phyloP scores from a whole-genome alignment of 2,113 vertebrate genomes.

The Phrynosoma blainvillii region DNA sequence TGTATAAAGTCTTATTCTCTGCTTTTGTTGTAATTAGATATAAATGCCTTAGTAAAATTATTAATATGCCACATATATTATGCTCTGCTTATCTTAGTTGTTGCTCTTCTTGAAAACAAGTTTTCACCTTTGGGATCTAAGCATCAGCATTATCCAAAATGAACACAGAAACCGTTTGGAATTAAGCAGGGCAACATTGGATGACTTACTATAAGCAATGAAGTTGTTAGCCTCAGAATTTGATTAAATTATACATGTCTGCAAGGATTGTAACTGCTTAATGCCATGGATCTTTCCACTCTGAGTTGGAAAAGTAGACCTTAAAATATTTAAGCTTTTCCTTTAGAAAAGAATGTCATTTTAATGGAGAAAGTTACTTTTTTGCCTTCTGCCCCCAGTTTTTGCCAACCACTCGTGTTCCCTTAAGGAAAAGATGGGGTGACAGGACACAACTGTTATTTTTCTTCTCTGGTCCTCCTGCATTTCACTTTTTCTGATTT shows the following conservation, averaged over 20 bases:
- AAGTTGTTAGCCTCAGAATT: neutral
- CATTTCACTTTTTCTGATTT: neutral
- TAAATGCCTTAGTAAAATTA: no score
- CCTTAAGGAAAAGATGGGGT: no score
- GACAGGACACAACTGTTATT: neutral
- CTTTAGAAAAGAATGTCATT: neutral
- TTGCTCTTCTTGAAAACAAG: no score
- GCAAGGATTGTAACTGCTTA: neutral
- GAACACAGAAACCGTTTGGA: no score
- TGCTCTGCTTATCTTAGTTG: no score
- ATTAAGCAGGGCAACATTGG: no score
- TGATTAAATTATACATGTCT: neutral
- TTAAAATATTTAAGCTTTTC: neutral
- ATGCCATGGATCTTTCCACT: neutral
- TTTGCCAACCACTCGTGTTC: neutral
- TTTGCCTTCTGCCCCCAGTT: neutral
- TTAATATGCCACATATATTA: no score
- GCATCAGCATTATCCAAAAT: no score
- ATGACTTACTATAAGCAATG: no score
- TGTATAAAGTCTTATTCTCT: no score
- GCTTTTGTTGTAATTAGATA: no score
- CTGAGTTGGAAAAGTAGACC: neutral
- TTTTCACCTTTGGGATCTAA: no score
- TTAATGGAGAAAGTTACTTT: neutral
- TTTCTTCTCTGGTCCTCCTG: neutral